These are phyloP conservation scores for Amiota communis DNA, from an alignment of 2,888 invertebrate genomes.

Conservation along the genomic window DNA sequence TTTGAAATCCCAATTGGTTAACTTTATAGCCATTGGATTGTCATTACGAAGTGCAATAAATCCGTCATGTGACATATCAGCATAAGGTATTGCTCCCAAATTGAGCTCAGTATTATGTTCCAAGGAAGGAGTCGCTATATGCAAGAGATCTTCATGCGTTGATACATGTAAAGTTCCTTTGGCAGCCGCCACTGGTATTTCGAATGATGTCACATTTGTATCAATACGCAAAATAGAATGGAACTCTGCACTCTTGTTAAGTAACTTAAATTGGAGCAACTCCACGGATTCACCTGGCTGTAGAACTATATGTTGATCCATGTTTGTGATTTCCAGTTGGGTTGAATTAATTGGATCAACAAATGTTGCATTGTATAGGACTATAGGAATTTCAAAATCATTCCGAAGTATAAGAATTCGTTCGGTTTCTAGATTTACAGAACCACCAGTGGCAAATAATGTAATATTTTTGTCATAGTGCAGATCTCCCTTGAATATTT, in stretches of 20 bases:
- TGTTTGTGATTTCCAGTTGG: constrained; percentile 45
- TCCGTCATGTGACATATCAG: constrained; percentile 68
- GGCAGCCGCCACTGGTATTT: constrained; percentile 74
- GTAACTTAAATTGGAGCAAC: constrained; percentile 62
- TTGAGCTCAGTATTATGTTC: constrained; percentile 65
- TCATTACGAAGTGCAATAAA: constrained; percentile 68
- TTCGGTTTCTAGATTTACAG: constrained; percentile 59
- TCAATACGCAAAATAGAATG: constrained; percentile 68
- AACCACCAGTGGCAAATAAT: constrained; percentile 58
- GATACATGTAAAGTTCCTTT: constrained; percentile 72
- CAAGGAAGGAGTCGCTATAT: constrained; percentile 32
- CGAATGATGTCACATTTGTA: constrained; percentile 75
- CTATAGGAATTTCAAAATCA: constrained; percentile 82
- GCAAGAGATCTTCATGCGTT: constrained; percentile 56
- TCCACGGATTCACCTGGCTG: constrained; percentile 62
- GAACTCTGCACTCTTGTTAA: constrained; percentile 61
- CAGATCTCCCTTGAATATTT: constrained; percentile 69
- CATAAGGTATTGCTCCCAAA: constrained; percentile 70
- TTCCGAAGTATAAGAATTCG: constrained; percentile 80
- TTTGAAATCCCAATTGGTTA: constrained; percentile 69
- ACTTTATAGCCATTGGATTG: constrained; percentile 69
- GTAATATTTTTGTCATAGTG: constrained; percentile 65
- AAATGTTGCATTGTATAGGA: constrained; percentile 81
- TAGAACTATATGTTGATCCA: constrained; percentile 49
- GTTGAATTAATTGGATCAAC: constrained; percentile 65